Percentiles rank a stretch among this genome's conserved stretches.
These are phyloP conservation scores for Drosophila tripunctata DNA, from an alignment of 2,888 invertebrate genomes.

Conservation along the genomic window DNA sequence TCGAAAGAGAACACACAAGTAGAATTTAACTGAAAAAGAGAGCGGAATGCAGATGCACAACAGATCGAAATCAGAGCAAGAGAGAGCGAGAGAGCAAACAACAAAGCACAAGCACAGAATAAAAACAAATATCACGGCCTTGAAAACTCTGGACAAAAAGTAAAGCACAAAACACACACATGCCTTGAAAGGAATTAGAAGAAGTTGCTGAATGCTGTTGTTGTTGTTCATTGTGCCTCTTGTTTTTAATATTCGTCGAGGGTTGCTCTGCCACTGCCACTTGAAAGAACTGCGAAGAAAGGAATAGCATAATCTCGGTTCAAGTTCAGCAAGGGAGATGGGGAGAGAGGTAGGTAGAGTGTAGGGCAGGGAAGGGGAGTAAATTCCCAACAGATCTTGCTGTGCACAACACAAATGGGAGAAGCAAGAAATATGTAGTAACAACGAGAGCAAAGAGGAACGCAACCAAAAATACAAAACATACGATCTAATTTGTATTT, in stretches of 20 bases:
- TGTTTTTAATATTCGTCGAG: conserved; percentile 15
- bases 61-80: conserved; percentile 28
- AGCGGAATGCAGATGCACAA: conserved; percentile 20
- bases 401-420: conserved; percentile 22
- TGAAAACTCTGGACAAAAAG: conserved; percentile 63
- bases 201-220: conserved; percentile 6
- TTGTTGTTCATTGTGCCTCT: conserved; percentile 9
- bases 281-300: conserved; percentile 25
- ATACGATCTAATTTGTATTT: conserved; percentile 58
- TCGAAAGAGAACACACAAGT: not conserved
- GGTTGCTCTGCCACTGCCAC: conserved; percentile 28
- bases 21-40: conserved; percentile 12
- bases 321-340: conserved; percentile 5
- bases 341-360: not conserved
- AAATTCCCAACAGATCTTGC: conserved; percentile 32
- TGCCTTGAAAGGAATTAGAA: conserved; percentile 49
- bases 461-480: conserved; percentile 45
- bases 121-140: conserved; percentile 64
- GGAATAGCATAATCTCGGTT: conserved; percentile 38
- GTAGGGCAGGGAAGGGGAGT: too few species aligned
- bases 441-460: conserved; percentile 44
- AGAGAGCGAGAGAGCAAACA: conserved; percentile 24
- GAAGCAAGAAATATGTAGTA: conserved; percentile 34
- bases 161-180: conserved; percentile 30
- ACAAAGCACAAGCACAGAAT: conserved; percentile 38